Evolutionary conservation across 2,113 vertebrate genomes (phyloP), one percentile per base, ranked within the genome.

Genomic region (Meriones unguiculatus): DNA sequence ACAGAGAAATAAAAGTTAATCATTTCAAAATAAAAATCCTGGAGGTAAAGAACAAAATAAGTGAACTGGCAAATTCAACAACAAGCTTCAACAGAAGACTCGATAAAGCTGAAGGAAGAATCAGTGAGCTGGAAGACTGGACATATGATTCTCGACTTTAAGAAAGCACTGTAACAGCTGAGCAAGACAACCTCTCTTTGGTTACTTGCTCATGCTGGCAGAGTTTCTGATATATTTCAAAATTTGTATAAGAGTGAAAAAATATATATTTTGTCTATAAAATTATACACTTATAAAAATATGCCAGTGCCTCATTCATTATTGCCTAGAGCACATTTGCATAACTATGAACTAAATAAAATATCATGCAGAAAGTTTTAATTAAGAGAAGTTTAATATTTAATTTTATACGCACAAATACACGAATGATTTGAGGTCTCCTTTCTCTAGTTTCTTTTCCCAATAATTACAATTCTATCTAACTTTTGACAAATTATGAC

Each of bases 21-120:
- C 91, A 88, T 38, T 92, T 92, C 28, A 91, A 95, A 75, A 82
- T 95, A 75, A 92, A 92, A 92, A 95, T 95, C 28, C 90, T 95
- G 67, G 90, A 95, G 28, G 65, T 95, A n/a, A 95, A 81, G 59
- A 67, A 92, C 46, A 87, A 67, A 88, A 92, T 95, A 82, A 81
- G 35, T 75, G 94, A 95, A 82, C 22, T 95, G 75, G 80, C 69
- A 67, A 28, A 92, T 67, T 95, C 94, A 46, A 95, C 89, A 46
- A 73, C 76, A 88, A 20, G n/a, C 38, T 92, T 88, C n/a, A 65
- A 73, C 57, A 87, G 22, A 52, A 95, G 89, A 87, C 94, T 95
- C 13, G 65, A 81, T 57, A 87, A 87, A 35, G 94, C 67, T n/a
- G 84, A 95, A 82, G 94, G 91, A 88, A 95, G 85, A 82, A 92